phyloP scores from a whole-genome alignment of 2,113 vertebrate genomes.

The Sinocyclocheilus grahami region DNA sequence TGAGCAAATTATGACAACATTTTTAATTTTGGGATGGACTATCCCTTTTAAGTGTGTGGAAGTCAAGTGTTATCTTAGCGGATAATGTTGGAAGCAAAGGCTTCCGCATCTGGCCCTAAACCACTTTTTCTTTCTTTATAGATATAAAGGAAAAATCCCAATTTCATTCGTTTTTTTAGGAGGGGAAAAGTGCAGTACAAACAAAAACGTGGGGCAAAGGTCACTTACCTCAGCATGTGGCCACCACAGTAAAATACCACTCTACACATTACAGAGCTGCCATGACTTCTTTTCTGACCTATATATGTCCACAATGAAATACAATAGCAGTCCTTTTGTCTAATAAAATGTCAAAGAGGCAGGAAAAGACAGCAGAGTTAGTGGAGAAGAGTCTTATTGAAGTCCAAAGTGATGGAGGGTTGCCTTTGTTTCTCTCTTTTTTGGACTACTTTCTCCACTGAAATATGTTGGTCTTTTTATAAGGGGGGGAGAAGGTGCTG shows the following conservation, averaged over 20 bases:
- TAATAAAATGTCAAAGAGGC: slow-evolving; percentile 9
- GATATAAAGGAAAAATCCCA: slow-evolving; percentile 20
- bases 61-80: slow-evolving; percentile 45
- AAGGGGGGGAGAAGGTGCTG: neutral
- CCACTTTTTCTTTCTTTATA: slow-evolving; percentile 24
- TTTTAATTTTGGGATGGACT: neutral
- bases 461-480: slow-evolving; percentile 26
- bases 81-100: slow-evolving; percentile 45
- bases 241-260: slow-evolving; percentile 45
- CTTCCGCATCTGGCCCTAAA: slow-evolving; percentile 44
- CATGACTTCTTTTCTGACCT: slow-evolving; percentile 49
- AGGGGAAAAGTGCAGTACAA: slow-evolving; percentile 49
- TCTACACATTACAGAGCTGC: slow-evolving; percentile 43
- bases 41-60: slow-evolving; percentile 1
- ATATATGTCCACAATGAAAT: slow-evolving; percentile 51
- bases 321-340: slow-evolving; percentile 29
- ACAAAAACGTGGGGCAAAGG: slow-evolving; percentile 56
- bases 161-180: slow-evolving; percentile 38
- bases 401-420: slow-evolving; percentile 18
- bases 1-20: no score
- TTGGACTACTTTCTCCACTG: slow-evolving; percentile 14
- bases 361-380: slow-evolving; percentile 8
- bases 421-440: slow-evolving; percentile 34
- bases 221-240: slow-evolving; percentile 57
- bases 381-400: slow-evolving; percentile 2